phyloP scores from a whole-genome alignment of 2,888 invertebrate species.

The Yponomeuta sedellus region DNA sequence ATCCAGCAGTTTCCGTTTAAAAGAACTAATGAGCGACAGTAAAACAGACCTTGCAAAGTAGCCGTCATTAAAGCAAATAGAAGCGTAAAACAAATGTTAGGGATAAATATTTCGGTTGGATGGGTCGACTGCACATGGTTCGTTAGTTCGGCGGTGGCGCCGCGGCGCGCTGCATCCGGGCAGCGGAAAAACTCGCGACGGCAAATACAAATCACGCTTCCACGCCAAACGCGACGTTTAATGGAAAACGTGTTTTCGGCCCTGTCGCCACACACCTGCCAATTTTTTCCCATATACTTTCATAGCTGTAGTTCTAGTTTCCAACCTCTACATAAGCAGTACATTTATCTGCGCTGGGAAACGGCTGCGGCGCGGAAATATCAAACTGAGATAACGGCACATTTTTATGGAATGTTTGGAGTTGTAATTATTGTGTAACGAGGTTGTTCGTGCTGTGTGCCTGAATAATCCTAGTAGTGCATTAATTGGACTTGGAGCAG shows the following conservation, averaged over 20 bases:
- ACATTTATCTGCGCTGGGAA: neutral
- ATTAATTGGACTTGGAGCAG: neutral
- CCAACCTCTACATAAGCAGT: neutral
- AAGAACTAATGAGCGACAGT: neutral
- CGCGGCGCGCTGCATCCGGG: slow-evolving; percentile 46
- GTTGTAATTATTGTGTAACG: neutral
- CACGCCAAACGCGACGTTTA: slow-evolving; percentile 18
- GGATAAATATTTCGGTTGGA: slow-evolving; percentile 56
- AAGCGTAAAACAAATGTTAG: slow-evolving; percentile 45
- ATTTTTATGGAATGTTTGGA: neutral
- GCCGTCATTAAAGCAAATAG: slow-evolving; percentile 28
- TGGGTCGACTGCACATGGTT: slow-evolving; percentile 53
- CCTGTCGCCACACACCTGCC: slow-evolving; percentile 9
- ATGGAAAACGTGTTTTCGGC: slow-evolving; percentile 19
- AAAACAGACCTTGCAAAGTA: neutral
- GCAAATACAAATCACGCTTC: slow-evolving; percentile 64
- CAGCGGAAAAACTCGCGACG: slow-evolving; percentile 56
- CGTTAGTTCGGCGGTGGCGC: slow-evolving; percentile 58
- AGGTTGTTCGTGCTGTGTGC: neutral
- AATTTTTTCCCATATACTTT: neutral
- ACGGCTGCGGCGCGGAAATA: neutral
- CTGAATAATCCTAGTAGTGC: too few relatives aligned
- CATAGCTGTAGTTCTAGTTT: neutral
- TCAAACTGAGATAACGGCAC: neutral
- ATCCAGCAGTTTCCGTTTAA: neutral